phyloP scores from a whole-genome alignment of 2,113 vertebrate genomes.

The Passer montanus region DNA sequence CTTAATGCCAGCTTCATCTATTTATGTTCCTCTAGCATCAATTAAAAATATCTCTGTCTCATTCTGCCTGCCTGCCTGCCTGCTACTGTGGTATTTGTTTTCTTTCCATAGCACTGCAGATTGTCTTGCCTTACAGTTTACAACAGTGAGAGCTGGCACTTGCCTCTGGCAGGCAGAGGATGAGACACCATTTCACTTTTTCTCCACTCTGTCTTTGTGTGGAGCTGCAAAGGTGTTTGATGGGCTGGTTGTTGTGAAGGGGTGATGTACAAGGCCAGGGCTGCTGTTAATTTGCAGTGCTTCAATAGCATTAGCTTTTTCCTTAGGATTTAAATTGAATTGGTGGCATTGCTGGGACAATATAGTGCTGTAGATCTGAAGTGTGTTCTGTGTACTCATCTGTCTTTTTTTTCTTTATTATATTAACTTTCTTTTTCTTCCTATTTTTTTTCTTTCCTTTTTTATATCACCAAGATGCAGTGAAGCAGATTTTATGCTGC shows the following conservation, averaged over 20 bases:
- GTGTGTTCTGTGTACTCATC: not conserved
- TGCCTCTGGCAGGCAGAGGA: slow-evolving; percentile 49
- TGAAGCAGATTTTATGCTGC: slow-evolving; percentile 61
- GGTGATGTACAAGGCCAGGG: slow-evolving; percentile 9
- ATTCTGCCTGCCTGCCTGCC: slow-evolving; percentile 52
- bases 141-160: slow-evolving; percentile 54
- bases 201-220: not conserved
- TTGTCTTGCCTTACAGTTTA: slow-evolving; percentile 34
- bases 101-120: slow-evolving; percentile 45
- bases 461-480: slow-evolving; percentile 55
- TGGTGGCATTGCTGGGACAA: not conserved
- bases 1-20: slow-evolving; percentile 57
- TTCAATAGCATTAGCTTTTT: slow-evolving; percentile 8
- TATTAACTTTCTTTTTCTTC: not conserved
- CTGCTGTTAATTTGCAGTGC: slow-evolving; percentile 7
- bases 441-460: not conserved
- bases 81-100: slow-evolving; percentile 38
- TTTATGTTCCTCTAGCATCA: slow-evolving; percentile 58
- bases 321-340: slow-evolving; percentile 17
- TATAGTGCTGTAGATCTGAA: not conserved
- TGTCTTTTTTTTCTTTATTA: slow-evolving; percentile 7
- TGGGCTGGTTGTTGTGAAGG: not conserved
- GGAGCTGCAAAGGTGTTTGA: slow-evolving; percentile 20
- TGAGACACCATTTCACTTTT: slow-evolving; percentile 50
- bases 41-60: slow-evolving; percentile 71